These are phyloP conservation scores for Thalassophryne amazonica DNA, from an alignment of 2,797 vertebrate species.

Conservation along the genomic window DNA sequence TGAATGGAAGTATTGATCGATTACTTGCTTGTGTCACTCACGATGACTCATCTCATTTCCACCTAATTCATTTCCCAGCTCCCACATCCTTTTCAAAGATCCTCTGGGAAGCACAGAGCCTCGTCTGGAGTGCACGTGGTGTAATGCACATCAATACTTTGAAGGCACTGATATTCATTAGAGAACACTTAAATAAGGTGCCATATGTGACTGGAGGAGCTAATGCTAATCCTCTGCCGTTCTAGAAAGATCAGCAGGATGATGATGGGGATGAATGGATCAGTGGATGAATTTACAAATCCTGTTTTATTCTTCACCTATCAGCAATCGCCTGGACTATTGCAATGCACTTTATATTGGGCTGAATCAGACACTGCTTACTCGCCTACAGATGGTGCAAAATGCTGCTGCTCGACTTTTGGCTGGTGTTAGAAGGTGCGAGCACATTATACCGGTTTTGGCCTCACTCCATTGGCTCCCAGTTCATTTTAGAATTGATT, in stretches of 20 bases:
- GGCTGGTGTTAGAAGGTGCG: no score
- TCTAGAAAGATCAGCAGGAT: slow-evolving; percentile 53
- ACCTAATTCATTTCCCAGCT: slow-evolving; percentile 8
- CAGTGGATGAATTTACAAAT: no score
- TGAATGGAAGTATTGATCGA: slow-evolving; percentile 37
- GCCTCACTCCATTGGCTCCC: no score
- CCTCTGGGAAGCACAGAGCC: slow-evolving; percentile 19
- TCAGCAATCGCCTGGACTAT: no score
- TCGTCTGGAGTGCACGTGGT: slow-evolving; percentile 51
- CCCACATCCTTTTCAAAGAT: slow-evolving; percentile 17
- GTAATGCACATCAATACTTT: slow-evolving; percentile 42
- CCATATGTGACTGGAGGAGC: slow-evolving; percentile 53
- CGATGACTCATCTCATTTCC: slow-evolving; percentile 52
- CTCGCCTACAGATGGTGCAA: no score
- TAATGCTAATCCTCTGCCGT: slow-evolving; percentile 47
- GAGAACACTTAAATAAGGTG: slow-evolving; percentile 32
- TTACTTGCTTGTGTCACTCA: slow-evolving; percentile 28
- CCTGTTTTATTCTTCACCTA: no score
- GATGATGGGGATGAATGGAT: slow-evolving; percentile 20
- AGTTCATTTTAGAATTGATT: no score
- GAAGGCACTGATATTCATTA: slow-evolving; percentile 39
- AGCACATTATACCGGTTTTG: no score
- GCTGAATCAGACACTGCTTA: no score
- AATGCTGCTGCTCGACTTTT: no score
- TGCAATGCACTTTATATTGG: no score